Conservation (phyloP, 2,797 vertebrate species). For the Sparus aurata region DNA sequence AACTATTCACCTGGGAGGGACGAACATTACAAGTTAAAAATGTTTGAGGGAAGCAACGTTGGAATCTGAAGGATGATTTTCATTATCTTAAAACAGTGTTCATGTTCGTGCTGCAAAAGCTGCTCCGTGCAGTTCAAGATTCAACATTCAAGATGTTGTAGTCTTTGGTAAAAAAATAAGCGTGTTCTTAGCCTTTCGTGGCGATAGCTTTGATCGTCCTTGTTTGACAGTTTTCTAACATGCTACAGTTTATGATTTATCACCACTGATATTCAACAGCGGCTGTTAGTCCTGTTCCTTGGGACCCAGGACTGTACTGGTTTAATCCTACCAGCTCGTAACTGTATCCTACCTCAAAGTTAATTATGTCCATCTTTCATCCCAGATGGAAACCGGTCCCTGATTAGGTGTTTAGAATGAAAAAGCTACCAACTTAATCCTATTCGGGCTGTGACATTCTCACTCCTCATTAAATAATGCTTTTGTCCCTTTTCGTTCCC, state of each 20-base stretch:
- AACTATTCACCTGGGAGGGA: slow-evolving; percentile 24
- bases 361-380: slow-evolving; percentile 58
- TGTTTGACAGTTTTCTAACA: neutral
- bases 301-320: slow-evolving; percentile 7
- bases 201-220: neutral
- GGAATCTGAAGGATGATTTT: neutral
- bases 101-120: neutral
- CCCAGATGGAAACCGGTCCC: slow-evolving; percentile 43
- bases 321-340: slow-evolving; percentile 36
- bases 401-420: slow-evolving; percentile 53
- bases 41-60: slow-evolving; percentile 5
- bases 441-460: slow-evolving; percentile 21
- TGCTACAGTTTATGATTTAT: slow-evolving; percentile 12
- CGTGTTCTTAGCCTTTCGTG: neutral
- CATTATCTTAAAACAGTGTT: slow-evolving; percentile 25
- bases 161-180: neutral
- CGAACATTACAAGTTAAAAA: slow-evolving; percentile 22
- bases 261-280: slow-evolving; percentile 17
- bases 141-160: too few relatives aligned
- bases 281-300: slow-evolving; percentile 17
- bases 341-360: slow-evolving; percentile 33
- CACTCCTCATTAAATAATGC: slow-evolving; percentile 24
- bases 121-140: neutral
- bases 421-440: slow-evolving; percentile 41
- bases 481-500: slow-evolving; percentile 13